A percentile compares a stretch with the other conserved stretches of the same genome.
Evolutionary conservation across 1,140 invertebrate genomes (phyloP).

Genomic region (Pectinophora gossypiella): DNA sequence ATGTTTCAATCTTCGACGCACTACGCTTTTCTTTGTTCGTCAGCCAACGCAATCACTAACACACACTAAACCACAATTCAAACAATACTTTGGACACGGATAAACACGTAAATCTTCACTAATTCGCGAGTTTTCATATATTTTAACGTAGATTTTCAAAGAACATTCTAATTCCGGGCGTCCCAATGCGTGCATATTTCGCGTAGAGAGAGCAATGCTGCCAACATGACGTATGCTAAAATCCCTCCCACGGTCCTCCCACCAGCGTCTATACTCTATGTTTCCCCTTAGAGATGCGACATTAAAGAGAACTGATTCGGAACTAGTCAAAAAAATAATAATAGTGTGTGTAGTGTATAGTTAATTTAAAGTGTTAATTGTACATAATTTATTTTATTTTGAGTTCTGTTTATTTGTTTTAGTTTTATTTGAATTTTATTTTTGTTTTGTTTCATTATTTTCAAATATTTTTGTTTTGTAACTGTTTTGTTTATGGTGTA

Average conservation of each 20-base stretch:
- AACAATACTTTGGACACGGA: conserved; percentile 35
- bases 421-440: no score
- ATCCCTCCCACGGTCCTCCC: conserved; percentile 32
- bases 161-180: conserved; percentile 71
- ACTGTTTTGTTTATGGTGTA: no score
- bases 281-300: not conserved
- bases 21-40: conserved; percentile 60
- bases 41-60: conserved; percentile 65
- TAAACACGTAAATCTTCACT: conserved; percentile 40
- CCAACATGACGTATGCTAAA: conserved; percentile 47
- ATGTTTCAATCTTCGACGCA: conserved; percentile 73
- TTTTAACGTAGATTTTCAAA: conserved; percentile 64
- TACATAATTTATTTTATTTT: no score
- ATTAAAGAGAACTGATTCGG: not conserved
- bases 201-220: conserved; percentile 55
- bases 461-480: no score
- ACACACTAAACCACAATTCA: conserved; percentile 48
- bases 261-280: not conserved
- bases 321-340: no score
- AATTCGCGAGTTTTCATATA: conserved; percentile 48
- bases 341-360: no score
- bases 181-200: conserved; percentile 72
- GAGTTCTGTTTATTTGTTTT: no score
- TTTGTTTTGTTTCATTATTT: no score
- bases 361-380: no score